A percentile compares a stretch with the other conserved stretches of the same genome.
These are phyloP conservation scores for Druon quercuslanigerum DNA, from an alignment of 1,140 invertebrate genomes.

Conservation along the genomic window DNA sequence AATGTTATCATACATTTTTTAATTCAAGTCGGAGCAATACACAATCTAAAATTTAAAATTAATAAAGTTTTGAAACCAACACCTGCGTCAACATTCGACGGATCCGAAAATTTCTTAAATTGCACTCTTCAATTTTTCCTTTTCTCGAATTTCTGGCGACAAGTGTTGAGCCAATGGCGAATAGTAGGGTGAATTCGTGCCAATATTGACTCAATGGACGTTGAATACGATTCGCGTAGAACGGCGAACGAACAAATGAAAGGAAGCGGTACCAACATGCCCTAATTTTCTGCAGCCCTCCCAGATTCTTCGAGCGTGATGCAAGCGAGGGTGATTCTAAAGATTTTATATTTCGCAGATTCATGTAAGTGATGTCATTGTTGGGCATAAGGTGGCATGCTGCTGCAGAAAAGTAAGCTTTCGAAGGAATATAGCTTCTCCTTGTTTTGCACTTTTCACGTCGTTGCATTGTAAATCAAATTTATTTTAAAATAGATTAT, in stretches of 20 bases:
- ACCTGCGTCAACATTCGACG: too few species aligned
- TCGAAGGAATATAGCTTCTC: background rate
- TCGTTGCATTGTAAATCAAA: background rate
- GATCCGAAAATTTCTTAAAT: background rate
- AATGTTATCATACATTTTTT: too few species aligned
- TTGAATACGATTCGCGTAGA: slow-evolving; percentile 48
- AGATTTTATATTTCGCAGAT: slow-evolving; percentile 18
- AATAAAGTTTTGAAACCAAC: too few species aligned
- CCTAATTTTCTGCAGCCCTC: slow-evolving; percentile 49
- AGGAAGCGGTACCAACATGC: slow-evolving; percentile 42
- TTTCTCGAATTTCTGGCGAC: slow-evolving; percentile 1
- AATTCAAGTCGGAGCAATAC: too few species aligned
- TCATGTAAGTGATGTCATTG: background rate
- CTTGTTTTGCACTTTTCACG: background rate
- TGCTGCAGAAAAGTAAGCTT: background rate
- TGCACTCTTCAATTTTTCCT: background rate
- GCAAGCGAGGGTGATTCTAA: slow-evolving; percentile 34
- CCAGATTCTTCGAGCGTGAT: slow-evolving; percentile 47
- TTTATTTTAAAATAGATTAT: background rate
- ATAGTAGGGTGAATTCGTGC: slow-evolving; percentile 41
- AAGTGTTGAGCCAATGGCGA: slow-evolving; percentile 6
- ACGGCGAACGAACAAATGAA: slow-evolving; percentile 46
- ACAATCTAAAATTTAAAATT: too few species aligned
- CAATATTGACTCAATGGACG: slow-evolving; percentile 57
- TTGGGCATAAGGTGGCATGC: background rate